Base-by-base conservation (phyloP, 2,113 vertebrate species). In the Cairina moschata region DNA sequence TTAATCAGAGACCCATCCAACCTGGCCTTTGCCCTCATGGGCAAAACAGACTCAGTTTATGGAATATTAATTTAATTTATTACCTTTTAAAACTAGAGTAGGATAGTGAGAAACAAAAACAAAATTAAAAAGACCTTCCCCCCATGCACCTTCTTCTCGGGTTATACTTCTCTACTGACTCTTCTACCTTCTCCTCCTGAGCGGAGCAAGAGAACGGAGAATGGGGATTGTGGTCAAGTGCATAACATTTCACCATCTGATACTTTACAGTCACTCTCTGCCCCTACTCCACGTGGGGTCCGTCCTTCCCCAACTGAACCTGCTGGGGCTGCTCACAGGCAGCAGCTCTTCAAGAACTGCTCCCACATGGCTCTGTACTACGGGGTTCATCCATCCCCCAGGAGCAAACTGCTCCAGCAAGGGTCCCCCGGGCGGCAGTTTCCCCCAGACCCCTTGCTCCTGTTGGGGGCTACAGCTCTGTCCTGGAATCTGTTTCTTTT, bases 291-390 rank as follows among this genome's bases (percentile, higher is more conserved):
- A 50, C 0, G 1, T 50, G 26, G 6, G 7, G 5, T 40, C 13
- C n/a, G 28, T 46, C 17, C 55, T 86, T 62, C 62, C 55, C 4
- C 9, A 55, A 28, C 9, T 6, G 3, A 21, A 56, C 38, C 62
- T 8, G 0, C 6, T 9, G 32, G 29, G 5, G 3, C 8, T 74
- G 46, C 10, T 46, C 29, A 34, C 1, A 0, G 10, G 13, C 5
- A 69, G 15, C 42, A 46, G 32, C 44, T 40, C 34, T 80, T 80
- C 28, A 18, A 17, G 56, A 85, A 66, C 25, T 48, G 5, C 29
- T 66, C 20, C 32, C 65, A 21, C 3, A 11, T 5, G 11, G 3
- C 1, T n/a, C 29, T 5, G 13, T 69, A 46, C 23, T 13, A n/a
- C 0, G 2, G 32, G 10, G 4, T 23, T 22, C 48, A 25, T 50